Evolutionary conservation across 1,140 invertebrate species (phyloP), one percentile per base, ranked within the genome.

Genomic region (Conopomorpha cramerella): DNA sequence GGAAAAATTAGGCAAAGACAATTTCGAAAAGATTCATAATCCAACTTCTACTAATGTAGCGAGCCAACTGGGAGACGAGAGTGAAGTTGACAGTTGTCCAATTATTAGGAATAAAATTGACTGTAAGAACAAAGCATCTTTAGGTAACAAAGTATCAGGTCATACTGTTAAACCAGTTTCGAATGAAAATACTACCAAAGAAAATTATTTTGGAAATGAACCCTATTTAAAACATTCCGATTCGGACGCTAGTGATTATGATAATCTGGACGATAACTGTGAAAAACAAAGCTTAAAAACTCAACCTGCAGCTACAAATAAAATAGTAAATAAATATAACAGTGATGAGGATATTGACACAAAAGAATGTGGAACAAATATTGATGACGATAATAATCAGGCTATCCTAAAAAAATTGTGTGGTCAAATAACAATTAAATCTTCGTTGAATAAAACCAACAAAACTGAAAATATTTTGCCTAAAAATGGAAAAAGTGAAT

Each of bases 141-240:
- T n/a, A n/a, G n/a, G n/a, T n/a, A n/a, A n/a, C n/a, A n/a, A n/a
- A n/a, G n/a, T n/a, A n/a, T n/a, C n/a, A n/a, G n/a, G n/a, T n/a
- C n/a, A n/a, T n/a, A n/a, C 10, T 11, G 16, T 35, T 16, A 35
- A 27, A 17, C 8, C 8, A 8, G 2, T 11, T 14, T 13, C 14
- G 11, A 19, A 26, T 33, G 30, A 44, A 39, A 43, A 38, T 16
- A 43, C 17, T 28, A 25, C 10, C 16, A 8, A 38, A 14, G 42
- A 46, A 36, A 47, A 43, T 15, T 45, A 61, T 28, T 39, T 66
- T n/a, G n/a, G n/a, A n/a, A n/a, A n/a, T n/a, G n/a, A n/a, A n/a
- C n/a, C n/a, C n/a, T n/a, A n/a, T n/a, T n/a, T n/a, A n/a, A n/a
- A n/a, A n/a, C n/a, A n/a, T n/a, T n/a, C n/a, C n/a, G n/a, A n/a